These are phyloP conservation scores for Cryptotermes secundus DNA, from an alignment of 1,140 invertebrate genomes.

Conservation along the genomic window DNA sequence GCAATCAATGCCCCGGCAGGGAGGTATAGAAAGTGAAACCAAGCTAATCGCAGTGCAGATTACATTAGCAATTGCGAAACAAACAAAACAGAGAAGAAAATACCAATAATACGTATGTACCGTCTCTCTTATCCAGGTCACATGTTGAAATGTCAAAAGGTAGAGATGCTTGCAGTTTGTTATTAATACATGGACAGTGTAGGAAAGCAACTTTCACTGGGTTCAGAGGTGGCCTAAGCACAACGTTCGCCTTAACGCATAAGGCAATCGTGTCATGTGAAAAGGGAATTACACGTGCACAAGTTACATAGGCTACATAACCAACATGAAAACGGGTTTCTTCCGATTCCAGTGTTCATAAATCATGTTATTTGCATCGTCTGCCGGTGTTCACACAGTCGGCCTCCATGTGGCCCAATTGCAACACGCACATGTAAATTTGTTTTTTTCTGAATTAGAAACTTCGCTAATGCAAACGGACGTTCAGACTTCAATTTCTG, in stretches of 20 bases:
- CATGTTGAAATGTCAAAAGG: background rate
- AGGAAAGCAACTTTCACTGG: background rate
- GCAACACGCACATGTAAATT: background rate
- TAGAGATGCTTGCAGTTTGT: background rate
- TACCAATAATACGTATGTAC: background rate
- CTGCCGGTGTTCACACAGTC: background rate
- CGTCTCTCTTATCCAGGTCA: background rate
- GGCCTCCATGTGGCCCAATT: background rate
- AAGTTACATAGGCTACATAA: background rate
- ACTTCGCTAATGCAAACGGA: too few species aligned
- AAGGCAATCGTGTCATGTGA: background rate
- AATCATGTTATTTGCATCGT: background rate
- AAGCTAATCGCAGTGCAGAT: background rate
- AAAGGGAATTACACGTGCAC: background rate
- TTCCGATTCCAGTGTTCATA: background rate
- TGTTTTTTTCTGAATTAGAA: too few species aligned
- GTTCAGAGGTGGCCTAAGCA: background rate
- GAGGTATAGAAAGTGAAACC: background rate
- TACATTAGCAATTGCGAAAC: background rate
- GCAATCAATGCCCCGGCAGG: background rate
- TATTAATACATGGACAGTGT: slow-evolving; percentile 4
- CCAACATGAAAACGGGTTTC: background rate
- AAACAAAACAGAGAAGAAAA: background rate
- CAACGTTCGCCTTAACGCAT: background rate
- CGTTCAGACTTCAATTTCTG: too few species aligned